These are phyloP conservation scores for Gallinago undulata DNA, from an alignment of 2,113 vertebrate genomes.

Conservation along the genomic window DNA sequence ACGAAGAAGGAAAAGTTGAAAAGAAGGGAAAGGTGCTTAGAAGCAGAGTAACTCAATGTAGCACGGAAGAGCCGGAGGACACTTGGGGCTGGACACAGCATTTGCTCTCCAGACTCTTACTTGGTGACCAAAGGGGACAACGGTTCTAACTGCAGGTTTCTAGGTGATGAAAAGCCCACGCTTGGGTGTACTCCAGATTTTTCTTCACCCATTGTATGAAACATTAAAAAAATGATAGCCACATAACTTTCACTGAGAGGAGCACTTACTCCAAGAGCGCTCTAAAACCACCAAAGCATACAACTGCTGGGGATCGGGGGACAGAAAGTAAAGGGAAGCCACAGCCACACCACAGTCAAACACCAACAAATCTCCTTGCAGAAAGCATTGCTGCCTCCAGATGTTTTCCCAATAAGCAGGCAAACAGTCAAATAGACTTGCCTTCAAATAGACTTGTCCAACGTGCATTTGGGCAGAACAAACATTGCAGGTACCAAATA, in stretches of 20 bases:
- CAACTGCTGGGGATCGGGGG: background rate
- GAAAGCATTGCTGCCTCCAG: background rate
- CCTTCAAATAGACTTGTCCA: background rate
- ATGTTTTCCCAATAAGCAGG: background rate
- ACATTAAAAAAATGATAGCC: background rate
- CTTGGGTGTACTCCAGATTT: background rate
- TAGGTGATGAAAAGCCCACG: background rate
- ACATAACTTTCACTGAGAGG: background rate
- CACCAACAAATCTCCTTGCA: background rate
- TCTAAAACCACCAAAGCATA: background rate
- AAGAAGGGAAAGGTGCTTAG: background rate
- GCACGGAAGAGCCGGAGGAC: background rate
- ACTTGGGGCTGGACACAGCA: background rate
- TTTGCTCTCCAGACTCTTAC: background rate
- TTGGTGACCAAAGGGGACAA: background rate
- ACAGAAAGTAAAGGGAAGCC: background rate
- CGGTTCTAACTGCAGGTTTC: background rate
- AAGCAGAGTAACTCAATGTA: background rate
- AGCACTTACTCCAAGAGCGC: background rate
- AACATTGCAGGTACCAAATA: background rate
- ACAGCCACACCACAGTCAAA: background rate
- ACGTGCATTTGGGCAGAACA: background rate
- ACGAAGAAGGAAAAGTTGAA: background rate
- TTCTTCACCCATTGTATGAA: background rate
- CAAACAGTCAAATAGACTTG: background rate